phyloP scores from a whole-genome alignment of 2,888 invertebrate species.

The Epistrophe eligans region DNA sequence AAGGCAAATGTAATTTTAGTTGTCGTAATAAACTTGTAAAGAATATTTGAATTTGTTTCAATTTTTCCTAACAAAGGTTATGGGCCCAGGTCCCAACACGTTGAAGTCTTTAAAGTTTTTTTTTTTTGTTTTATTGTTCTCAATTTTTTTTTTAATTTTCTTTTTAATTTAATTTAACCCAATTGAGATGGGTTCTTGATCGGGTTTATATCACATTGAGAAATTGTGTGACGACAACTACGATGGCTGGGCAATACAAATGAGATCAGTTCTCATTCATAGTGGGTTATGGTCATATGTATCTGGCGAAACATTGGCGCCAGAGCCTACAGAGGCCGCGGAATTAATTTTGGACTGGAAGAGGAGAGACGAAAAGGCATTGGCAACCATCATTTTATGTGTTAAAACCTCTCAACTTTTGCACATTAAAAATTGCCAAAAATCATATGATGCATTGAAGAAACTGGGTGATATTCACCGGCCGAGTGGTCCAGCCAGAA shows the following conservation, averaged over 20 bases:
- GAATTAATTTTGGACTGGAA: background rate
- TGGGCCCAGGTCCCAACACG: too few species aligned
- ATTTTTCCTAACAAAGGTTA: too few species aligned
- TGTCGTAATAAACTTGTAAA: too few species aligned
- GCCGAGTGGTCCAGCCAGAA: constrained; percentile 2
- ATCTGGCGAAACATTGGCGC: too few species aligned
- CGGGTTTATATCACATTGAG: background rate
- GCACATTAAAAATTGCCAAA: constrained; percentile 1
- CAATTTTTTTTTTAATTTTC: too few species aligned
- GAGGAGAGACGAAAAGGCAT: background rate
- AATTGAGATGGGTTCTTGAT: too few species aligned
- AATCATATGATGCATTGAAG: background rate
- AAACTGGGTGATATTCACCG: background rate
- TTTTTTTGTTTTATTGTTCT: too few species aligned
- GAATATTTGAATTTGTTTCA: too few species aligned
- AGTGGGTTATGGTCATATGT: background rate
- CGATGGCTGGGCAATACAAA: background rate
- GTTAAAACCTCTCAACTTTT: background rate
- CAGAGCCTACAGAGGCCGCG: background rate
- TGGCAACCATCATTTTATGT: background rate
- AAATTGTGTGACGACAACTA: constrained; percentile 3
- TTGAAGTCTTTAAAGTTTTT: too few species aligned
- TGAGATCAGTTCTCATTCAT: background rate
- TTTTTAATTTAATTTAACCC: too few species aligned
- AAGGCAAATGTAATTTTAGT: too few species aligned